Evolutionary conservation across 1,140 invertebrate species (phyloP), one percentile per base, ranked within the genome.

Genomic region (Drosophila aff.): DNA sequence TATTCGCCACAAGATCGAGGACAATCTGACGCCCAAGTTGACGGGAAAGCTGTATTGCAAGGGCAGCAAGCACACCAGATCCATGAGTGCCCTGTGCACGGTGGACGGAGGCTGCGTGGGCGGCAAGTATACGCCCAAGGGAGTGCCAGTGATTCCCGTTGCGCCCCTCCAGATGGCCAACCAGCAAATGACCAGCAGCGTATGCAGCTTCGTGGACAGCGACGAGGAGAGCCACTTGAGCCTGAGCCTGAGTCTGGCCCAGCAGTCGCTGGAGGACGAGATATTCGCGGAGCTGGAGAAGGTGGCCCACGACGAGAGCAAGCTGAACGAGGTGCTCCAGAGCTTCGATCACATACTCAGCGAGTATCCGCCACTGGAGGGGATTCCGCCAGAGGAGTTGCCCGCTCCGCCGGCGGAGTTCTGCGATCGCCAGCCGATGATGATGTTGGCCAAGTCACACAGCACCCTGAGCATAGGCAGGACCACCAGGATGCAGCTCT

Each of bases 271-370:
- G 33, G 92, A 93, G 63, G 92, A 93, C 46, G 92, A 93, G 64
- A 93, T 93, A 33, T 93, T 93, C 52, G 89, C 92, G 0, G 92
- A 93, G 67, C 84, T 92, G 59, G 92, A 92, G 47, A 94, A 94
- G 77, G 90, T 93, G 16, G 81, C 92, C 11, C 91, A 92, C 46
- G 92, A 93, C 58, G 94, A 95, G 69, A 93, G 94, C 11, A 95
- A 95, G 87, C 91, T 95, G 43, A 94, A 94, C 73, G 95, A 93
- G 52, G 95, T 94, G 31, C 93, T 95, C 61, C 94, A 95, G 82
- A 95, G 94, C 50, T 96, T 96, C 69, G 95, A 96, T 84, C 95
- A 95, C 92, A 95, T 95, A 65, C 73, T 92, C 16, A 79, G 58
- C 28, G 92, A 92, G 36, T 92, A 95, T 59, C 93, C 84, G 11